Evolutionary conservation across 2,888 invertebrate species (phyloP).

Genomic region (Beris chalybata): DNA sequence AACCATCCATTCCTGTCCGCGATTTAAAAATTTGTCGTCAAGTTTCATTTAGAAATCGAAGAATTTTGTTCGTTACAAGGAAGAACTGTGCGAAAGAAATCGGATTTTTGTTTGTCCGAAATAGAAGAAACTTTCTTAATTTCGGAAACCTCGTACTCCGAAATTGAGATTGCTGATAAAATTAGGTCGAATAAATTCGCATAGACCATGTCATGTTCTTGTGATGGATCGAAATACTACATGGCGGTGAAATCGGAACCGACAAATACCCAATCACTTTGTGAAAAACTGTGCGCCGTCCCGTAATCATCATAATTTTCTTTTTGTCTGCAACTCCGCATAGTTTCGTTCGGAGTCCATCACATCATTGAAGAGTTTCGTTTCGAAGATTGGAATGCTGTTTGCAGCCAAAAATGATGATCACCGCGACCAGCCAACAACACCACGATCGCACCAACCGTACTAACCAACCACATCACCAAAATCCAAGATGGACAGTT

Average conservation of each 20-base stretch:
- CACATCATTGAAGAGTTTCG: slow-evolving; percentile 27
- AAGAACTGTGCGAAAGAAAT: no score
- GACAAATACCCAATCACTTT: slow-evolving; percentile 36
- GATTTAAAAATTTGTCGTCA: no score
- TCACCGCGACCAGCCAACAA: slow-evolving; percentile 10
- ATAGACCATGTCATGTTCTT: slow-evolving; percentile 36
- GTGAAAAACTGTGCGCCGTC: slow-evolving; percentile 36
- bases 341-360: slow-evolving; percentile 25
- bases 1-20: no score
- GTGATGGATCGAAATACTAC: slow-evolving; percentile 36
- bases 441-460: slow-evolving; percentile 30
- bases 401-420: slow-evolving; percentile 38
- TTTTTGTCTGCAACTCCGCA: neutral
- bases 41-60: no score
- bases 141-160: neutral
- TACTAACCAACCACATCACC: slow-evolving; percentile 14
- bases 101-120: no score
- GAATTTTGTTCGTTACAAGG: no score
- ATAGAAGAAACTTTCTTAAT: no score
- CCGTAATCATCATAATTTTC: slow-evolving; percentile 21
- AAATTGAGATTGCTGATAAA: slow-evolving; percentile 9
- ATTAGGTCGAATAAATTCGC: slow-evolving; percentile 1
- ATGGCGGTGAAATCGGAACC: slow-evolving; percentile 32
- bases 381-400: slow-evolving; percentile 35
- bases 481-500: slow-evolving; percentile 28